Evolutionary conservation across 2,888 invertebrate species (phyloP).

Genomic region (Uloborus plumipes): DNA sequence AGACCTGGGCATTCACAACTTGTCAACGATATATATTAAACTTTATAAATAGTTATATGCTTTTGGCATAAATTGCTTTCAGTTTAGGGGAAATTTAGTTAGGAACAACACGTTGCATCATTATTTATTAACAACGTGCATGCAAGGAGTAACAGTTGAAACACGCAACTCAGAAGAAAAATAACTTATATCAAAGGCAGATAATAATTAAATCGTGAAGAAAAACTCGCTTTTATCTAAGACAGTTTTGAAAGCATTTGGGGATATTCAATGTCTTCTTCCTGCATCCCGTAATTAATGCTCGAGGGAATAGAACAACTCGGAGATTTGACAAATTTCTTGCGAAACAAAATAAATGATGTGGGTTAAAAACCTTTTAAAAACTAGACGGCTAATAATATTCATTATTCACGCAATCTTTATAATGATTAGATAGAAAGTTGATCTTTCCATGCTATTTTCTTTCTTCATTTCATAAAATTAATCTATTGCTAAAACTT

Average conservation of each 20-base stretch:
- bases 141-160: background rate
- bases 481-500: background rate
- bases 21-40: too few species aligned
- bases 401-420: background rate
- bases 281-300: conserved; percentile 15
- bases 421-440: background rate
- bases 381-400: background rate
- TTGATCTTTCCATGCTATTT: background rate
- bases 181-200: conserved; percentile 7
- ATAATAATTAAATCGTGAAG: conserved; percentile 24
- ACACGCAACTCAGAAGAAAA: conserved; percentile 7
- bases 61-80: background rate
- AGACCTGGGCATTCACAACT: too few species aligned
- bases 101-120: conserved; percentile 5
- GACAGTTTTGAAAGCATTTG: background rate
- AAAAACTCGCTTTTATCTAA: conserved; percentile 10
- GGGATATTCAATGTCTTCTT: background rate
- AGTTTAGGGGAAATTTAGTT: background rate
- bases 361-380: background rate
- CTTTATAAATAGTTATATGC: background rate
- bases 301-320: background rate
- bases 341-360: background rate
- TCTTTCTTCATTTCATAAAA: background rate
- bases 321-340: too few species aligned
- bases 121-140: conserved; percentile 10